phyloP scores from a whole-genome alignment of 1,140 invertebrate genomes.

The Mercenaria mercenaria region DNA sequence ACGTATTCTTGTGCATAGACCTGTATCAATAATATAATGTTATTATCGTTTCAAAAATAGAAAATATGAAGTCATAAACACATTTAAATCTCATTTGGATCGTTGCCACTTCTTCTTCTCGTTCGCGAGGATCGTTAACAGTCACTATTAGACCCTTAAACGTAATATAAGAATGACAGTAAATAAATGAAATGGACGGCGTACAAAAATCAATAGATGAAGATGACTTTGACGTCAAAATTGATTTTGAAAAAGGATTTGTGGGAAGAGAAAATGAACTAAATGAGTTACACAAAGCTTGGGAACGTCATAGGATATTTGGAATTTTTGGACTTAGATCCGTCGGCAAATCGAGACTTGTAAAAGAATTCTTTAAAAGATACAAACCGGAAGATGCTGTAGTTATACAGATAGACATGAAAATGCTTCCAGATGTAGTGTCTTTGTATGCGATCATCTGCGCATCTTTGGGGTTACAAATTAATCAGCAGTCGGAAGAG shows the following conservation, averaged over 20 bases:
- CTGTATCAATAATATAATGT: no score
- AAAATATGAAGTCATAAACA: no score
- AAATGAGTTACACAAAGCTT: background rate
- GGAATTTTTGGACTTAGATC: constrained; percentile 58
- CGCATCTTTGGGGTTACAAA: background rate
- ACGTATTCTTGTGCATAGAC: no score
- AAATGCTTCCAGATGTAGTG: background rate
- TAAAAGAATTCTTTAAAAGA: constrained; percentile 24
- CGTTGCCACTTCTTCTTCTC: no score
- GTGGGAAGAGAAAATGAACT: constrained; percentile 37
- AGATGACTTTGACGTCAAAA: background rate
- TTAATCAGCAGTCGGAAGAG: background rate
- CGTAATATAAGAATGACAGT: no score
- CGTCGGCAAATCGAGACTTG: constrained; percentile 58
- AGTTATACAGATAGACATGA: constrained; percentile 9
- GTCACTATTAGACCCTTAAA: no score
- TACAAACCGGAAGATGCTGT: background rate
- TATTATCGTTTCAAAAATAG: no score
- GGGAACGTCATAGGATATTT: constrained; percentile 27
- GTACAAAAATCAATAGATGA: no score
- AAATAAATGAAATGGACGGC: no score
- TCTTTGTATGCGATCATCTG: constrained; percentile 38
- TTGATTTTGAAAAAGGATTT: constrained; percentile 20
- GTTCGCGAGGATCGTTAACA: no score
- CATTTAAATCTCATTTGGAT: no score